These are phyloP conservation scores for Myotis yumanensis DNA, from an alignment of 2,113 vertebrate species.

Conservation along the genomic window DNA sequence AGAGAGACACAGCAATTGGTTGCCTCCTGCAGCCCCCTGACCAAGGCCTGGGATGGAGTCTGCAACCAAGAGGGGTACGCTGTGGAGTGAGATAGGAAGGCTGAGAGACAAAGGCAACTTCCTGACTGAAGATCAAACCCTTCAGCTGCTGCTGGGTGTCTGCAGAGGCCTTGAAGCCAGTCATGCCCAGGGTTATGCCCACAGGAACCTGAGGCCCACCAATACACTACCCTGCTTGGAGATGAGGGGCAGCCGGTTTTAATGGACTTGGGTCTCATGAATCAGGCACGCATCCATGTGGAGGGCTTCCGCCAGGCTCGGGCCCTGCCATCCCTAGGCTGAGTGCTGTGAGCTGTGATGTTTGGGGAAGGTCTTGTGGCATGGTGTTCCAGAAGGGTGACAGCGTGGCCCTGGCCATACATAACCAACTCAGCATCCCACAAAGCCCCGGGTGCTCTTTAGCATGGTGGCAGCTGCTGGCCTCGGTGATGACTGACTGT, in stretches of 20 bases:
- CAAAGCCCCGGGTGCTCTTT: slow-evolving; percentile 89
- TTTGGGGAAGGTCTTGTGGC: slow-evolving; percentile 95
- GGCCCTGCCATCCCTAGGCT: slow-evolving; percentile 95
- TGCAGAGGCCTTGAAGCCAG: slow-evolving; percentile 93
- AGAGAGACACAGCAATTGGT: too few relatives aligned
- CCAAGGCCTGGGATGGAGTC: too few relatives aligned
- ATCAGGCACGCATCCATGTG: slow-evolving; percentile 92
- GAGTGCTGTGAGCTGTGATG: slow-evolving; percentile 99
- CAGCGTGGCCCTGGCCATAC: slow-evolving; percentile 96
- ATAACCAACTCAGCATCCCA: slow-evolving; percentile 92
- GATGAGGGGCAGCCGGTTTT: slow-evolving; percentile 91
- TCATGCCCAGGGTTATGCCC: slow-evolving; percentile 94
- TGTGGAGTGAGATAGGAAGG: slow-evolving; percentile 94
- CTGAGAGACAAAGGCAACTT: slow-evolving; percentile 90
- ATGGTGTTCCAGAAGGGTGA: slow-evolving; percentile 97
- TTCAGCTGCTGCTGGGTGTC: slow-evolving; percentile 92
- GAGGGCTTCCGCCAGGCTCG: slow-evolving; percentile 89
- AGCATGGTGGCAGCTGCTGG: slow-evolving; percentile 89
- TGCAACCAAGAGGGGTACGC: slow-evolving; percentile 89
- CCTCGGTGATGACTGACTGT: slow-evolving; percentile 90
- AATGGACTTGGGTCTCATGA: slow-evolving; percentile 99
- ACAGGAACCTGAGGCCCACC: slow-evolving; percentile 98
- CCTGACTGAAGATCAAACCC: slow-evolving; percentile 92
- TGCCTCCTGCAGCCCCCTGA: too few relatives aligned
- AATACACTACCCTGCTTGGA: slow-evolving; percentile 92